Evolutionary conservation across 2,888 invertebrate genomes (phyloP), one percentile per base, ranked within the genome.

Genomic region (Hypercompe scribonia): DNA sequence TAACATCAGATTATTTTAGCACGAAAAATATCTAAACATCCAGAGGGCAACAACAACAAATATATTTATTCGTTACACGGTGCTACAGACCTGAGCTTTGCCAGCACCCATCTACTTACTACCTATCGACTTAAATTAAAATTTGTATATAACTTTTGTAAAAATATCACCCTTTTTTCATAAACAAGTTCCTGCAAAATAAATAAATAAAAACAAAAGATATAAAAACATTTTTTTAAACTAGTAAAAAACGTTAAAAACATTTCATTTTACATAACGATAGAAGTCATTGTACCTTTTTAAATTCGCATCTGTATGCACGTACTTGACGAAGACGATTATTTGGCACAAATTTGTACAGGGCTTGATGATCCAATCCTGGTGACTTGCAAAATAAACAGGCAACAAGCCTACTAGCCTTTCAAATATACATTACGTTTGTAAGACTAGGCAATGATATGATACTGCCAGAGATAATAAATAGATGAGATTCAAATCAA

Each of bases 71-170:
- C 24, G 31, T 11, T 31, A 31, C 31, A 31, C 31, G 15, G 11
- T 15, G 18, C 15, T 31, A 31, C 15, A 13, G 28, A 28, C 28
- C 31, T 24, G 31, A 18, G 31, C 61, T 61, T 61, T 31, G 31
- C 61, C 61, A 61, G 61, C 61, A 61, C 61, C 61, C 31, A 31
- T 31, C 15, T 28, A 5, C 61, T 61, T 61, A 31, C 13, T 61
- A 61, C 5, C 5, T 31, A 61, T 28, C 5, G 31, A 31, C n/a
- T 28, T 13, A 61, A 15, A 15, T 64, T 34, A 64, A 24, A 34
- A 64, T 63, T 63, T 33, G 63, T 63, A 63, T 33, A 63, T 63
- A 33, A 21, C 63, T 33, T 63, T 63, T 63, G 63, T 63, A 63
- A 33, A 63, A 63, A 33, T 33, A 3, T 58, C 11, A 58, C 28